Evolutionary conservation across 2,797 vertebrate genomes (phyloP), one percentile per base, ranked within the genome.

Genomic region (Oreonectes daqikongensis): DNA sequence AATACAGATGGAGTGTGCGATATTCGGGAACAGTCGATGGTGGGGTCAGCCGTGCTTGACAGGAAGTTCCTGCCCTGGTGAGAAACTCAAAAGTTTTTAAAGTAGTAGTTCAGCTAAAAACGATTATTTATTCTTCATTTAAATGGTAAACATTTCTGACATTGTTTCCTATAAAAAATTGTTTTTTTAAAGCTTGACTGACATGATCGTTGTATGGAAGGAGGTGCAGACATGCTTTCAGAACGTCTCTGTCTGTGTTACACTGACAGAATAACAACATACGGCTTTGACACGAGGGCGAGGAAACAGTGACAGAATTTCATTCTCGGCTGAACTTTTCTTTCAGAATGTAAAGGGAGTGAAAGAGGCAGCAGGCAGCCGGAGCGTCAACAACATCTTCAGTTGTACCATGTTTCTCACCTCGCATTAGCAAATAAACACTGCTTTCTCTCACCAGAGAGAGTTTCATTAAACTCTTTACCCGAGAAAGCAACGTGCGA

Each of bases 391-490:
- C 81, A 81, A 60, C 84, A 81, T 69, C 35, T 53, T 88, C 82
- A 79, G 68, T 78, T 78, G 65, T 71, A 35, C 69, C 65, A 52
- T 72, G 69, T 61, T 52, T 66, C 72, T 52, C 59, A 70, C 77
- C 74, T 79, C 78, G 88, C 85, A 87, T 88, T 88, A 87, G 79
- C 79, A 72, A 83, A 75, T 84, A 81, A 87, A 82, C 74, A 84
- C 81, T 14, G 24, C 24, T 69, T 77, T 82, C 76, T 20, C 18
- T 72, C 35, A 48, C 75, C 81, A 26, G 77, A 79, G 78, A 81
- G 69, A 64, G 75, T 72, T 68, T 79, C 79, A 84, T 84, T 79
- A 84, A 76, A 82, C 53, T 57, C 64, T 60, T 73, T 15, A 30
- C 32, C 68, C 35, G 28, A 65, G 64, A 46, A 71, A 61, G 20